Percentiles rank a stretch among this genome's conserved stretches.
These are phyloP conservation scores for Gymnobelideus leadbeateri DNA, from an alignment of 2,113 vertebrate genomes.

Conservation along the genomic window DNA sequence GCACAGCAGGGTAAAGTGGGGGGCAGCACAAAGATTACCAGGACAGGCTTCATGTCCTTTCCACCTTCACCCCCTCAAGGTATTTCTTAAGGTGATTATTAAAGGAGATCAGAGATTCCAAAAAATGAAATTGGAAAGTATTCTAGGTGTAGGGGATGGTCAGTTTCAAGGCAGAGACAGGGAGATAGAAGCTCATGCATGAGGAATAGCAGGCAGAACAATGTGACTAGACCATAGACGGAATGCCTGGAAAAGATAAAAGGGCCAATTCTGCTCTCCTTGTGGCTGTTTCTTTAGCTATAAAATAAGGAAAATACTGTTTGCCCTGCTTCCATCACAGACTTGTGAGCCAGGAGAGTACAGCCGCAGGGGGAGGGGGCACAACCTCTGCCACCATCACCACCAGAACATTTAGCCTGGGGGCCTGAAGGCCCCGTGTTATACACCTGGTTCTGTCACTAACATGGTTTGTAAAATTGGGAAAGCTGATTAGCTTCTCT, in stretches of 20 bases:
- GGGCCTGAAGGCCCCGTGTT: too few species aligned
- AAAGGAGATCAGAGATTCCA: neutral
- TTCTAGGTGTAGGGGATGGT: neutral
- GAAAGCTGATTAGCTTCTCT: neutral
- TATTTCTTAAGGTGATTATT: neutral
- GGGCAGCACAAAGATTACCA: neutral
- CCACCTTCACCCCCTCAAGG: neutral
- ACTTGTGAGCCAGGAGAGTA: fast-evolving
- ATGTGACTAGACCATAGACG: neutral
- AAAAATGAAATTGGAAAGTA: neutral
- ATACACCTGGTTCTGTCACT: too few species aligned
- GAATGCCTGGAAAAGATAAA: neutral
- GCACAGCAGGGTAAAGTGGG: neutral
- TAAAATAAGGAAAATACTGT: constrained; percentile 3
- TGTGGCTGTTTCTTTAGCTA: neutral
- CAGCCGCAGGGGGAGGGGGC: too few species aligned
- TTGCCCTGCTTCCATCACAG: neutral
- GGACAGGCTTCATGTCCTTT: neutral
- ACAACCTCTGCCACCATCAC: too few species aligned
- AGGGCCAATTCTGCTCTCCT: neutral
- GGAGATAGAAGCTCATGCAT: neutral
- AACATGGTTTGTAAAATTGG: neutral
- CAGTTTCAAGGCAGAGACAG: neutral
- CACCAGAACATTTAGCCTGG: too few species aligned
- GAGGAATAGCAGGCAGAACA: neutral